Percentiles rank a stretch among this genome's conserved stretches.
Evolutionary conservation across 2,113 vertebrate species (phyloP).

Genomic region (Edolisoma coerulescens): DNA sequence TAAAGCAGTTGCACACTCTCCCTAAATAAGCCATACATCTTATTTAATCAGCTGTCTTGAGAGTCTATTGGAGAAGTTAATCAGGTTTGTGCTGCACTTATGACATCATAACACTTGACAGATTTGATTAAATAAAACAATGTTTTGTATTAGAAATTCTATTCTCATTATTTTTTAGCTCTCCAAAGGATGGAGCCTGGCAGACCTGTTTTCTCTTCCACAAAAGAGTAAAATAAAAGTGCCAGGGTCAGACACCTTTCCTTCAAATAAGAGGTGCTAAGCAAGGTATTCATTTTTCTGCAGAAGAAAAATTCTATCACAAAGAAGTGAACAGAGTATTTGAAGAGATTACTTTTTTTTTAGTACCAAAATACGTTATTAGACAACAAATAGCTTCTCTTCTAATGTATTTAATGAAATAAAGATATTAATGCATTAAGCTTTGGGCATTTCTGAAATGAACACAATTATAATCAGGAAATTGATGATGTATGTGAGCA

Average conservation of each 20-base stretch:
- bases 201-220: neutral
- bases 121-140: conserved; percentile 9
- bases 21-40: neutral
- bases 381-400: conserved; percentile 1
- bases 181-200: neutral
- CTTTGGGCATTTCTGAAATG: conserved; percentile 18
- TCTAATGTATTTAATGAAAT: conserved; percentile 32
- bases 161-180: neutral
- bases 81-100: conserved; percentile 1
- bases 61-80: neutral
- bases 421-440: conserved; percentile 35
- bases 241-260: neutral
- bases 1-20: neutral
- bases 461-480: conserved; percentile 36
- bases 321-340: neutral
- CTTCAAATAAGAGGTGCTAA: neutral
- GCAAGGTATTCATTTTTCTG: neutral
- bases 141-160: neutral
- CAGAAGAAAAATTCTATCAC: neutral
- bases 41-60: conserved; percentile 20
- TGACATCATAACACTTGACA: conserved; percentile 7
- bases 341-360: neutral
- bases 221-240: neutral
- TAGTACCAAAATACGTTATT: neutral
- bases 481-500: conserved; percentile 8